Conservation (phyloP, 2,888 invertebrate genomes). For the Drosophila birchii region DNA sequence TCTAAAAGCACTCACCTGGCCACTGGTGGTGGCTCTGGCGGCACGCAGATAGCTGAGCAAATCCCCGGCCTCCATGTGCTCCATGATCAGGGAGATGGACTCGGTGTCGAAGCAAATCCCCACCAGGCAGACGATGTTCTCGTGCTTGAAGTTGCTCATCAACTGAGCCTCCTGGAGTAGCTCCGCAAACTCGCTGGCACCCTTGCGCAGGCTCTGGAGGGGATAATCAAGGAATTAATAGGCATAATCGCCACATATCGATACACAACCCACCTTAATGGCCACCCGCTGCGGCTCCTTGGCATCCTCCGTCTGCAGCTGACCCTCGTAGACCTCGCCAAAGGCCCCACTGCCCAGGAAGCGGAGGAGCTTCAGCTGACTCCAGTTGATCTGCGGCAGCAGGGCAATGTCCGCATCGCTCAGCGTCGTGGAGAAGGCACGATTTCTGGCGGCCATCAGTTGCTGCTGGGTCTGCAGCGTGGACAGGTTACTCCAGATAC, state of each 20-base stretch:
- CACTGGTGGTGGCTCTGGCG: constrained; percentile 88
- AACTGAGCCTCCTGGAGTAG: constrained; percentile 98
- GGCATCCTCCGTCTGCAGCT: constrained; percentile 89
- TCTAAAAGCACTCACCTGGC: constrained; percentile 85
- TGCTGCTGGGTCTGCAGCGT: constrained; percentile 89
- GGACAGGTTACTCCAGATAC: constrained; percentile 92
- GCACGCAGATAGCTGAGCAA: constrained; percentile 94
- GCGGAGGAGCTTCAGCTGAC: constrained; percentile 93
- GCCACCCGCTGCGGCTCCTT: constrained; percentile 92
- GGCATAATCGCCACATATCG: rapidly evolving
- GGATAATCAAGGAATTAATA: not conserved
- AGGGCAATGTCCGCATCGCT: constrained; percentile 91
- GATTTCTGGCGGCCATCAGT: constrained; percentile 87
- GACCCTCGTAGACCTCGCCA: constrained; percentile 98
- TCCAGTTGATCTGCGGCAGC: constrained; percentile 93
- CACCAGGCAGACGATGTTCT: constrained; percentile 95
- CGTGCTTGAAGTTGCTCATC: constrained; percentile 99
- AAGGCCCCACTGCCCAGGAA: constrained; percentile 98
- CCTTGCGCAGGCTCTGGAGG: constrained; percentile 93
- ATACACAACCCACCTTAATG: constrained; percentile 89
- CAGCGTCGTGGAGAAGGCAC: constrained; percentile 91
- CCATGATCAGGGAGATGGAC: constrained; percentile 96
- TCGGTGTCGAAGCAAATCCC: constrained; percentile 98
- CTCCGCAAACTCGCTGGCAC: constrained; percentile 94
- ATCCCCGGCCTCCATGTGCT: constrained; percentile 99